A percentile compares a stretch with the other conserved stretches of the same genome.
Conservation (phyloP, 2,888 invertebrate species). For the Caenorhabditis sp. region DNA sequence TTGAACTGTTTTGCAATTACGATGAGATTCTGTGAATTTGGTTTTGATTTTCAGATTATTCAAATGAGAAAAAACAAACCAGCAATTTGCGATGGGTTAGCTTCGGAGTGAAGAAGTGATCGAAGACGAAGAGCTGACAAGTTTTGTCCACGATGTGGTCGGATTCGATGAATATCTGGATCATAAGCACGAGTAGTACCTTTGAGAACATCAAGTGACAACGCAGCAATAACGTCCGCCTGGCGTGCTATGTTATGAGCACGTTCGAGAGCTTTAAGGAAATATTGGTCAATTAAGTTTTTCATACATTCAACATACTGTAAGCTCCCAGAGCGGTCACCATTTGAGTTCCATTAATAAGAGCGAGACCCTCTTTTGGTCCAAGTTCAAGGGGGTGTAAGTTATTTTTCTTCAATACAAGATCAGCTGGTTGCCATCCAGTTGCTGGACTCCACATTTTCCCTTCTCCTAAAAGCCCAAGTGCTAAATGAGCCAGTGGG, state of each 20-base stretch:
- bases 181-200: conserved; percentile 78
- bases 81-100: conserved; percentile 78
- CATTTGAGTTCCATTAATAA: conserved; percentile 79
- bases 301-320: conserved; percentile 71
- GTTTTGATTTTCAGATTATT: neutral
- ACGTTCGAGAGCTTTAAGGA: conserved; percentile 77
- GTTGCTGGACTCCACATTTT: conserved; percentile 61
- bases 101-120: conserved; percentile 77
- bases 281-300: too few species aligned
- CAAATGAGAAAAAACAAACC: conserved; percentile 70
- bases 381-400: conserved; percentile 75
- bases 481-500: conserved; percentile 77
- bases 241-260: conserved; percentile 76
- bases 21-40: conserved; percentile 75
- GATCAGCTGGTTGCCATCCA: conserved; percentile 65
- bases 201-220: conserved; percentile 78
- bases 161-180: conserved; percentile 76
- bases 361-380: conserved; percentile 78
- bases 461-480: conserved; percentile 79
- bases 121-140: conserved; percentile 76
- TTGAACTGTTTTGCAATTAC: conserved; percentile 78
- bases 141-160: conserved; percentile 78
- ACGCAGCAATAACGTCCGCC: conserved; percentile 78
- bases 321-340: conserved; percentile 78
- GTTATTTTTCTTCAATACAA: conserved; percentile 75